phyloP scores from a whole-genome alignment of 2,797 vertebrate genomes.

The Catharus ustulatus region DNA sequence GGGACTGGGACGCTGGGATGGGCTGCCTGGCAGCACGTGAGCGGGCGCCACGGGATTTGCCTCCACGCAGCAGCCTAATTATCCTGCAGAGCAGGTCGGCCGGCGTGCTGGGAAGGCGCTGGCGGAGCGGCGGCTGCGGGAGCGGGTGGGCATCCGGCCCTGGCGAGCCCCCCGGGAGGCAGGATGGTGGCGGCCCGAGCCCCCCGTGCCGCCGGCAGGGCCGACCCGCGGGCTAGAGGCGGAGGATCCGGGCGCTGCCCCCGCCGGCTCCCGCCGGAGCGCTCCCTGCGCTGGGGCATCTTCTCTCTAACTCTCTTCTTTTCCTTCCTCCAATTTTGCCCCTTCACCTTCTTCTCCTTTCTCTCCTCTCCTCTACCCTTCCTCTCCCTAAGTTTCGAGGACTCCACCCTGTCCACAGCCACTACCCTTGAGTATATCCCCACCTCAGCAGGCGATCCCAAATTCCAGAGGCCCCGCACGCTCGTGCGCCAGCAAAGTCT shows the following conservation, averaged over 20 bases:
- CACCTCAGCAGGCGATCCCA: constrained; percentile 86
- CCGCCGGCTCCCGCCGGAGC: constrained; percentile 57
- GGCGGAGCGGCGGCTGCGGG: background rate
- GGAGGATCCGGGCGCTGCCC: constrained; percentile 31
- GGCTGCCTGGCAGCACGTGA: constrained; percentile 17
- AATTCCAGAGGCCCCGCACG: constrained; percentile 90
- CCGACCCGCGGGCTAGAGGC: background rate
- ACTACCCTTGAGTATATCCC: constrained; percentile 99
- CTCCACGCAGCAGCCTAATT: constrained; percentile 62
- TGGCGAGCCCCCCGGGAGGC: background rate
- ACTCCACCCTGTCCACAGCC: constrained; percentile 91
- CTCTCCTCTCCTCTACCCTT: constrained; percentile 84
- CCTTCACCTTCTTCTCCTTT: constrained; percentile 83
- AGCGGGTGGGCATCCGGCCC: constrained; percentile 16
- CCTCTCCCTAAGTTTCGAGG: constrained; percentile 88
- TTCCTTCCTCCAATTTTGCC: constrained; percentile 82
- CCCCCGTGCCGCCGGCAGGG: background rate
- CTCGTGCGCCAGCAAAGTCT: constrained; percentile 97
- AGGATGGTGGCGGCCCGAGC: background rate
- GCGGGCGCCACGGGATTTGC: constrained; percentile 50
- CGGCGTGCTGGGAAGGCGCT: background rate
- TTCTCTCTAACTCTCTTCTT: constrained; percentile 80
- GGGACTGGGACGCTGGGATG: constrained; percentile 31
- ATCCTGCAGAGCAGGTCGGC: constrained; percentile 33
- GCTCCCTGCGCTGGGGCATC: constrained; percentile 69